Percentiles rank a stretch among this genome's conserved stretches.
Conservation (phyloP, 2,113 vertebrate genomes). For the Eudyptes chrysolophus region DNA sequence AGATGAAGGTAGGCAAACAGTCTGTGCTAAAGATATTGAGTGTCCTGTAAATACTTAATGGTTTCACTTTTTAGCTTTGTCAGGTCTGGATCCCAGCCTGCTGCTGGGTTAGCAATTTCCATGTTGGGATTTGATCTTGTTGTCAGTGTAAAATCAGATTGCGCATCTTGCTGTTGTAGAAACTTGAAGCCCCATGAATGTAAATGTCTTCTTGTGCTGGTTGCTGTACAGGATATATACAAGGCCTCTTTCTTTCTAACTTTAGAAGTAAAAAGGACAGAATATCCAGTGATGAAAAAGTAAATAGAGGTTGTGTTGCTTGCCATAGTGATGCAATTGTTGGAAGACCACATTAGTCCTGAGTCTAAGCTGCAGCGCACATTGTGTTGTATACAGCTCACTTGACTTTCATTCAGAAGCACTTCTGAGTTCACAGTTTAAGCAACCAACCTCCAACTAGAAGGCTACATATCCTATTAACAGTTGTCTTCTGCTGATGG, state of each 20-base stretch:
- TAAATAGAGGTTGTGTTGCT: not conserved
- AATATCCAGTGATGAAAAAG: not conserved
- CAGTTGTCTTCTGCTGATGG: not conserved
- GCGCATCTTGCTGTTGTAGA: not conserved
- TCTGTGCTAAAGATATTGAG: not conserved
- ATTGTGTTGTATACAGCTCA: not conserved
- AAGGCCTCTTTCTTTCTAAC: not conserved
- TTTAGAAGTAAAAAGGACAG: not conserved
- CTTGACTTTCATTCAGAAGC: not conserved
- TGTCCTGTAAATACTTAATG: not conserved
- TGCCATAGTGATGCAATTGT: not conserved
- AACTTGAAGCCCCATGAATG: not conserved
- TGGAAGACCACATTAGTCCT: not conserved
- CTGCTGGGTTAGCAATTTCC: not conserved
- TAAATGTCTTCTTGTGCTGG: not conserved
- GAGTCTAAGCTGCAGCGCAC: fast-evolving
- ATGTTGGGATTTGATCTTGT: not conserved
- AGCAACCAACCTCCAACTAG: not conserved
- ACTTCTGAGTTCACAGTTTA: not conserved
- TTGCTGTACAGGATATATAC: not conserved
- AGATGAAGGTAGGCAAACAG: not conserved
- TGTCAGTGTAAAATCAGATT: not conserved
- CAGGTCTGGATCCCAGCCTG: not conserved
- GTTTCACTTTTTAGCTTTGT: not conserved
- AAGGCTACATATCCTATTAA: not conserved